Evolutionary conservation across 30 jellyfish, hydroid and myxozoan species (phyloP).

Genomic region (Clytia hemisphaerica): DNA sequence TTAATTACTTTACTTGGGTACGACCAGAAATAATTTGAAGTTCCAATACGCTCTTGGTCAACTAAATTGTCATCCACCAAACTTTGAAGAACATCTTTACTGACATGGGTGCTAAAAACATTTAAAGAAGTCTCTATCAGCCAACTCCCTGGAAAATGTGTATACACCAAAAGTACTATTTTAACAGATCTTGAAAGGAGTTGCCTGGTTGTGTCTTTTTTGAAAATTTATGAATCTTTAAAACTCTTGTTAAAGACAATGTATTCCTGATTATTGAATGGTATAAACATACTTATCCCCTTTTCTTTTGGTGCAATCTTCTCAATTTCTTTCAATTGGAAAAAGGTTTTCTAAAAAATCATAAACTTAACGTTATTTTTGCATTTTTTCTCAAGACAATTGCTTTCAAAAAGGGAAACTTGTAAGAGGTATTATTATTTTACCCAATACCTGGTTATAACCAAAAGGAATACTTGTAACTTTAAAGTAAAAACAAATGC

Average conservation of each 20-base stretch:
- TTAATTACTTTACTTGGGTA: conserved; percentile 96
- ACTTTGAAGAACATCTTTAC: conserved; percentile 98
- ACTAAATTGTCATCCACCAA: conserved; percentile 95
- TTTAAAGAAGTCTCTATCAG: no score
- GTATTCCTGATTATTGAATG: no score
- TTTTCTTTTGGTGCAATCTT: conserved; percentile 98
- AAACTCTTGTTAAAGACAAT: no score
- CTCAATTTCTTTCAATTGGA: conserved; percentile 93
- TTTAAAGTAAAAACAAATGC: no score
- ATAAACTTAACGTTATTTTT: neutral
- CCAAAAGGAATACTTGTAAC: no score
- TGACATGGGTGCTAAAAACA: conserved; percentile 87
- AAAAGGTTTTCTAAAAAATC: conserved; percentile 74
- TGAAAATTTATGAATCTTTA: no score
- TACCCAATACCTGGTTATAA: no score
- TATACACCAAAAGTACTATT: no score
- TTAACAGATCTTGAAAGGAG: no score
- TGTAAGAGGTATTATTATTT: neutral
- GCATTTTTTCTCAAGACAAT: neutral
- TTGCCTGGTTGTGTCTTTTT: no score
- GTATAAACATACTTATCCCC: conserved; percentile 75
- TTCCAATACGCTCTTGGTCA: conserved; percentile 95
- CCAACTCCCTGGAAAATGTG: no score
- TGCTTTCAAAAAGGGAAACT: neutral
- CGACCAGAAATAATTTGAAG: conserved; percentile 98